phyloP scores from a whole-genome alignment of 2,888 invertebrate species.

The Parnassius apollo region DNA sequence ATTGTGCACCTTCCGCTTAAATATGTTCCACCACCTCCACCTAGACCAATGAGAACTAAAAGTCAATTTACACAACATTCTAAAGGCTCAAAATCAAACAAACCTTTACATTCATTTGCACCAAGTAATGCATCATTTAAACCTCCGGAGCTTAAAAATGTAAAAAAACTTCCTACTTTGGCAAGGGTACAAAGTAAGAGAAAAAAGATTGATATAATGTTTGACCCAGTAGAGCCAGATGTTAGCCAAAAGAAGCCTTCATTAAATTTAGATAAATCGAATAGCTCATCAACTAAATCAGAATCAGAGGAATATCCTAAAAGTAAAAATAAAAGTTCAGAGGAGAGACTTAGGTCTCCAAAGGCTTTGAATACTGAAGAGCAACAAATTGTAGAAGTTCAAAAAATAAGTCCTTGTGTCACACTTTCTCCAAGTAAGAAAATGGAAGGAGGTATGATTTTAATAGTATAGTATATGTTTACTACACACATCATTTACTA shows the following conservation, averaged over 20 bases:
- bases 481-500: too few relatives aligned
- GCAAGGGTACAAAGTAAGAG: constrained; percentile 31
- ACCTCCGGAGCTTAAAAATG: constrained; percentile 59
- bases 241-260: background rate
- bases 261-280: background rate
- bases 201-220: constrained; percentile 27
- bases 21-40: constrained; percentile 37
- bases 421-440: constrained; percentile 82
- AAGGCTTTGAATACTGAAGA: constrained; percentile 33
- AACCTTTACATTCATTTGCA: constrained; percentile 64
- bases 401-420: constrained; percentile 73
- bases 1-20: constrained; percentile 49
- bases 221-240: constrained; percentile 10
- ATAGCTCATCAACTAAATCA: background rate
- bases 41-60: constrained; percentile 37
- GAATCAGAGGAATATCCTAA: background rate
- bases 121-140: constrained; percentile 77
- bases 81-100: constrained; percentile 27
- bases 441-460: constrained; percentile 55
- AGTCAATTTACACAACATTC: constrained; percentile 9
- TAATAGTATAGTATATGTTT: too few relatives aligned
- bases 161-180: constrained; percentile 44
- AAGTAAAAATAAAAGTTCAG: constrained; percentile 41
- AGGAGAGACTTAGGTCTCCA: constrained; percentile 62
- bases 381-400: constrained; percentile 40